Evolutionary conservation across 2,888 invertebrate genomes (phyloP), one percentile per base, ranked within the genome.

Genomic region (Rutpela maculata): DNA sequence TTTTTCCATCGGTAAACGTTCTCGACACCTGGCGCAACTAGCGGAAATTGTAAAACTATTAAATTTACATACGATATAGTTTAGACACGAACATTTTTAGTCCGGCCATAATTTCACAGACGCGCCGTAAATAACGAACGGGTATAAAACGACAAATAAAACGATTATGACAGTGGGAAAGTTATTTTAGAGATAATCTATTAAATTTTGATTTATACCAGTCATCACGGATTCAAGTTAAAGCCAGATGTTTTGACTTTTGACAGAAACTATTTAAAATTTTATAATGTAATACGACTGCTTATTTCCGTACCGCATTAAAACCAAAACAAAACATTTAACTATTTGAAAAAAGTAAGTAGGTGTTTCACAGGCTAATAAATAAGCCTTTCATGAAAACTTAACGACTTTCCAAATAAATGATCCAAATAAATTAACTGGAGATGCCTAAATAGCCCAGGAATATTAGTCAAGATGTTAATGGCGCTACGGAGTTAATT

Each of bases 171-270:
- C 77, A 65, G 69, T 68, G 68, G 74, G 74, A 74, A 74, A 60
- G 68, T 74, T 74, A 72, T 72, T 72, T 72, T 63, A 63, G 72
- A 72, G 62, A 74, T 59, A 66, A 74, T 75, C 78, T 63, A 72
- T 78, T 78, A 75, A 73, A 73, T 50, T 76, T 77, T 81, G 80
- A 81, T 76, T 79, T 76, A 81, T 62, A 43, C 68, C 22, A 68
- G 73, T 74, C 76, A 19, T 69, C 77, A 79, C 75, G 74, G 75
- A 74, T 74, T 72, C 69, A 35, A 35, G 50, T 68, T 65, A 26
- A 38, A 57, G 70, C 76, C 81, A 81, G 79, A 81, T 81, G 81
- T 81, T 80, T 77, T 81, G 81, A 81, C 81, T 43, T 68, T 55
- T 67, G 76, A 78, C 77, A 76, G 26, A 15, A n/a, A 74, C 65